Evolutionary conservation across 2,888 invertebrate genomes (phyloP), one percentile per base, ranked within the genome.

Genomic region (Hirtodrosophila cameraria): DNA sequence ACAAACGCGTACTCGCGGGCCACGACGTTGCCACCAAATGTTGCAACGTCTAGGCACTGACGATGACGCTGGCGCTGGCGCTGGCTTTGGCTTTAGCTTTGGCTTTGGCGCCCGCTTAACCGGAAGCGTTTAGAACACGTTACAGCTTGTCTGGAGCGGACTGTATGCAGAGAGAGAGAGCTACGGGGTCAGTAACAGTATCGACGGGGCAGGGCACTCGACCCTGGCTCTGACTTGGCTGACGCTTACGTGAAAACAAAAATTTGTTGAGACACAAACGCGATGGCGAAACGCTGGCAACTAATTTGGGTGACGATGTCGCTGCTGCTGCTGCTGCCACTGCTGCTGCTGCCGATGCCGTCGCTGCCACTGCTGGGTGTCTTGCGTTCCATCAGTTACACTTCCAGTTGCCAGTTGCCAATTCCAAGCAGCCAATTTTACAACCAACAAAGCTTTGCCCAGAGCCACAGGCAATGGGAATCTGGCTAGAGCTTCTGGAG

Each of bases 271-370:
- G 75, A 79, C 52, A 82, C 79, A 79, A 75, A 68, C 86, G 75
- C 86, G 79, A 75, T 57, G 80, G 83, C 80, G 83, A 79, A 85
- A 85, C 83, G 80, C 73, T 80, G 80, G 76, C 86, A 80, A 80
- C 80, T 80, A 82, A 80, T 80, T 79, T 85, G 79, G 83, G 86
- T 80, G 80, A 80, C 80, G 75, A 52, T 59, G 30, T 16, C 33
- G 50, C 62, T 53, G 49, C 38, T 53, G 62, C 62, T 2, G 9
- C 39, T 58, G 54, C 49, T 68, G 58, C 49, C 28, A 18, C 39
- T 54, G 39, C 41, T 54, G 50, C 74, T 52, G 68, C 33, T 42
- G 54, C 38, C 53, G 28, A 27, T 16, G 53, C 59, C 46, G 46
- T n/a, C n/a, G n/a, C n/a, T n/a, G n/a, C 38, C 53, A 31, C 30